Conservation (phyloP, 37 sponge, comb jelly and placozoan genomes). For the Beroe forskalii region DNA sequence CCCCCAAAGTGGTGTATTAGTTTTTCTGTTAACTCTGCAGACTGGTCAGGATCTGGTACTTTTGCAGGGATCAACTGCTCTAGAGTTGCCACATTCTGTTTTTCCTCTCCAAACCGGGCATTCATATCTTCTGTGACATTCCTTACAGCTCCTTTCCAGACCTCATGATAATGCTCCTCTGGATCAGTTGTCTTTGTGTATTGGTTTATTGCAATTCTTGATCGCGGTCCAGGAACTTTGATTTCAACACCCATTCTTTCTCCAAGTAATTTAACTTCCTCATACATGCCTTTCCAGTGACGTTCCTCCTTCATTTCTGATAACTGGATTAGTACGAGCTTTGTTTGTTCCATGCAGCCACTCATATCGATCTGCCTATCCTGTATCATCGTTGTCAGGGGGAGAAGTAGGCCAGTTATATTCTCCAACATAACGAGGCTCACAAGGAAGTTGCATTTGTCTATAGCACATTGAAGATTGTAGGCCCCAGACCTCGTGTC, state of each 20-base stretch:
- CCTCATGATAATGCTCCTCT: background rate
- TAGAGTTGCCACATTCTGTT: background rate
- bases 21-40: background rate
- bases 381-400: conserved; percentile 44
- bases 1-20: background rate
- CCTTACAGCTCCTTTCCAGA: background rate
- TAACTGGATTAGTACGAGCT: conserved; percentile 1
- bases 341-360: conserved; percentile 46
- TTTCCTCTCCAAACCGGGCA: background rate
- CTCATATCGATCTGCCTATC: background rate
- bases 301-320: conserved; percentile 34
- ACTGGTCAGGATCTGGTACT: background rate
- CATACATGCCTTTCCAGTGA: conserved; percentile 50
- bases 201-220: conserved; percentile 41
- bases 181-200: background rate
- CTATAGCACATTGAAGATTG: conserved; percentile 20
- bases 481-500: conserved; percentile 28
- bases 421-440: conserved; percentile 63
- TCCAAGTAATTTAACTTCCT: conserved; percentile 35
- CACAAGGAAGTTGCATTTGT: conserved; percentile 5
- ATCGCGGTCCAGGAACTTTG: conserved; percentile 15
- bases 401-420: conserved; percentile 35
- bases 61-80: conserved; percentile 3
- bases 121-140: conserved; percentile 19
- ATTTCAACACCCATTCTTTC: conserved; percentile 29